Conservation (phyloP, 2,797 vertebrate genomes). For the Tenualosa thibaudeaui region DNA sequence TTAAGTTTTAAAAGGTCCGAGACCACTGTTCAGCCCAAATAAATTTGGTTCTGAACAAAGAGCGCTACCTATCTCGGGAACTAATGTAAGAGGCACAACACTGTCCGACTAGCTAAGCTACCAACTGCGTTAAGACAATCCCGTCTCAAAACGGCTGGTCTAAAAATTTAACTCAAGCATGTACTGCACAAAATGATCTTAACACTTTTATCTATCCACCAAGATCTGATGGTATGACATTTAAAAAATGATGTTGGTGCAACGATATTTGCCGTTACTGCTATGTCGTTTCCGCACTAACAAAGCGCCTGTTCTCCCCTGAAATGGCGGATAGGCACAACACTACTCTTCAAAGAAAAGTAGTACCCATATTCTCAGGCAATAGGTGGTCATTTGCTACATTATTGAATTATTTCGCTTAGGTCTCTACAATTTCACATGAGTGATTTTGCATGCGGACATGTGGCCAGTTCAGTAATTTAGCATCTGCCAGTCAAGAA, state of each 20-base stretch:
- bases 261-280: not conserved
- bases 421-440: not conserved
- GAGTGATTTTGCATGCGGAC: not conserved
- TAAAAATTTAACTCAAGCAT: not conserved
- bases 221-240: not conserved
- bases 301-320: slow-evolving; percentile 60
- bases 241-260: not conserved
- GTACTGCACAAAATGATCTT: not conserved
- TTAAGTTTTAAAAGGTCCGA: not conserved
- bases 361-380: slow-evolving; percentile 58
- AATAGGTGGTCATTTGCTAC: not conserved
- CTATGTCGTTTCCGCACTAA: slow-evolving; percentile 29
- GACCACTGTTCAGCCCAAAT: not conserved
- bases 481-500: not conserved
- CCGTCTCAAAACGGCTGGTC: not conserved
- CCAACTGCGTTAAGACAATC: not conserved
- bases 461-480: not conserved
- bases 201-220: not conserved
- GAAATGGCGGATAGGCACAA: slow-evolving; percentile 76
- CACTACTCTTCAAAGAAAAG: slow-evolving; percentile 69
- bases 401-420: not conserved
- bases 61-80: not conserved
- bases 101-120: not conserved
- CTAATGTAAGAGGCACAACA: not conserved
- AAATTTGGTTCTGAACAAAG: not conserved